Conservation (phyloP, 2,888 invertebrate species). For the Tetragonisca angustula region DNA sequence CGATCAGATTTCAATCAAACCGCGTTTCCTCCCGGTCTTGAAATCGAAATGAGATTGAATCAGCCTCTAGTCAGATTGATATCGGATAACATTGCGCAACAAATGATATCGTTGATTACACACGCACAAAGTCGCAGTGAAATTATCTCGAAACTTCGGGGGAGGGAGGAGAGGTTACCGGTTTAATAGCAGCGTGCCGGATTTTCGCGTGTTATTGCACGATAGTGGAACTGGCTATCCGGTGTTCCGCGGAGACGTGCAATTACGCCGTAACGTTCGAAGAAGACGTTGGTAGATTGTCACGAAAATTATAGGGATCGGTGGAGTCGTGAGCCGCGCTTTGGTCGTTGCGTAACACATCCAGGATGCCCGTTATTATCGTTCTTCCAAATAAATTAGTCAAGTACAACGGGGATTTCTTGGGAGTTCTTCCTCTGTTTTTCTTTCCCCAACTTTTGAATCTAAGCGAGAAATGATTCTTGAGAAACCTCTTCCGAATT, state of each 20-base stretch:
- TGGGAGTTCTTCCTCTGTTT: neutral
- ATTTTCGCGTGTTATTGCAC: constrained; percentile 36
- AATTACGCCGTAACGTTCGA: constrained; percentile 28
- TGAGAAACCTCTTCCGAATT: too few relatives aligned
- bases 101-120: neutral
- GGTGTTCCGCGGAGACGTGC: constrained; percentile 21
- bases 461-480: too few relatives aligned
- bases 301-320: constrained; percentile 40
- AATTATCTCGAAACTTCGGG: constrained; percentile 19
- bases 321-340: constrained; percentile 4
- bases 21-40: too few relatives aligned
- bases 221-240: neutral
- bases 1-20: too few relatives aligned
- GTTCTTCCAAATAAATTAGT: neutral
- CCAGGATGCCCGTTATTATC: constrained; percentile 1
- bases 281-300: constrained; percentile 31
- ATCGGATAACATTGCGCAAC: constrained; percentile 22
- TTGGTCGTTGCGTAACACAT: constrained; percentile 19
- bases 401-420: neutral
- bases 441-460: too few relatives aligned
- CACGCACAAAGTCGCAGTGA: neutral
- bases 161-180: neutral
- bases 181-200: constrained; percentile 10
- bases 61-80: neutral
- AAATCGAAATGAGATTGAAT: neutral